Evolutionary conservation across 2,888 invertebrate genomes (phyloP), one percentile per base, ranked within the genome.

Genomic region (Spialia ferax): DNA sequence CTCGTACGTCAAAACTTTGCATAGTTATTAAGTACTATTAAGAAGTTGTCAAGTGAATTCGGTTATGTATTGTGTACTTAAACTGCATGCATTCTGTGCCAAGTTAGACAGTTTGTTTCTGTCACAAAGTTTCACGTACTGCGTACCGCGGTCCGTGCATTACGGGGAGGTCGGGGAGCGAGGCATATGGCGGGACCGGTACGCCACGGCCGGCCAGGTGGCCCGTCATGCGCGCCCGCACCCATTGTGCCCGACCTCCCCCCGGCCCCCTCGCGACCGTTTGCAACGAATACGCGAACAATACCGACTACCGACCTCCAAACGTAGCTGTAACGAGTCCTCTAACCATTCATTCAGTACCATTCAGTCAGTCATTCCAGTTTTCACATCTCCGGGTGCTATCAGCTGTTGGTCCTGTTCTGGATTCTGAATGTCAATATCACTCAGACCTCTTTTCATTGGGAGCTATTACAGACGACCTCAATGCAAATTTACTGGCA

Each of bases 151-250:
- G 45, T 45, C 50, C 56, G 15, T 56, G 56, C 56, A 23, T 23
- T 63, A 73, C 74, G 71, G 72, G 73, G 69, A 73, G 74, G 45
- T 45, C 75, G 73, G 71, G 75, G 75, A 76, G 74, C 70, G 77
- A 80, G 86, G 88, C 93, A 93, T 93, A 93, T 92, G 93, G 91
- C 85, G 79, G 79, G 85, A 87, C 90, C 92, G 86, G 92, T 92
- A 91, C 80, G 81, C 82, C 85, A 81, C 86, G 80, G 82, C 93
- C 86, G 80, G 82, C 93, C 93, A 93, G 93, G 91, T 93, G 93
- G 79, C 81, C 79, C 93, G 93, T 93, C 91, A 93, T 91, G 93
- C 91, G 89, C 91, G 86, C 89, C 80, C 90, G 92, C 91, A 89
- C 93, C 90, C 85, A 91, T 93, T 93, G 91, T 92, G 76, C 79